Base-by-base conservation (phyloP, 1,140 invertebrate genomes). In the Trypoxylus dichotomus region DNA sequence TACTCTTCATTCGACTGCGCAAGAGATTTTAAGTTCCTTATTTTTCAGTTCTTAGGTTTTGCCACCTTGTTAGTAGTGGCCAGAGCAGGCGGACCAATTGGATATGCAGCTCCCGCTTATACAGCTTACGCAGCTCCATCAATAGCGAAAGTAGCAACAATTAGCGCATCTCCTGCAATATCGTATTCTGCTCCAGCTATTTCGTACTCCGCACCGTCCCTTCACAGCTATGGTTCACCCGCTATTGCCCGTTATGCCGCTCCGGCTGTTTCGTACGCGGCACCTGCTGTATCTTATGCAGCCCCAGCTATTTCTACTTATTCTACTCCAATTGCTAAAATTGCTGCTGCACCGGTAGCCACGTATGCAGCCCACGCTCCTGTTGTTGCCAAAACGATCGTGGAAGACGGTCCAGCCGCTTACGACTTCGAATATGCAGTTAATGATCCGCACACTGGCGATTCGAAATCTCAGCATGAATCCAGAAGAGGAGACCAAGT, bases 351-450 rank as follows among this genome's bases (percentile, higher is more conserved):
- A n/a, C 32, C 72, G n/a, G 74, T 75, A 10, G 42, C 41, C 21
- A 54, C 41, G 8, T 75, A 75, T 42, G 41, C 74, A 25, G 29
- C 72, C 24, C 72, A 37, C n/a, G 72, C 72, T 43, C 72, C 72
- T 10, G 29, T 74, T 15, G 72, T 74, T 24, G 72, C 72, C 19
- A 74, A 74, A 42, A 42, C 72, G 2, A 25, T 25, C 29, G 72
- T 74, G 2, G 27, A 37, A 37, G 72, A 74, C n/a, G 72, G 27
- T 0, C 72, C 72, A 3, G 72, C 72, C 11, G 72, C 72, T 74
- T 90, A 90, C 82, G 88, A 89, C 80, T 91, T 89, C 86, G 85
- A 87, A 19, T 91, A 90, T 83, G 82, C 85, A 74, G 90, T 91
- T 5, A 83, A 87, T 25, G 88, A 89, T 81, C 84, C 87, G 0